Base-by-base conservation (phyloP, 2,113 vertebrate genomes). In the Tenrec ecaudatus region DNA sequence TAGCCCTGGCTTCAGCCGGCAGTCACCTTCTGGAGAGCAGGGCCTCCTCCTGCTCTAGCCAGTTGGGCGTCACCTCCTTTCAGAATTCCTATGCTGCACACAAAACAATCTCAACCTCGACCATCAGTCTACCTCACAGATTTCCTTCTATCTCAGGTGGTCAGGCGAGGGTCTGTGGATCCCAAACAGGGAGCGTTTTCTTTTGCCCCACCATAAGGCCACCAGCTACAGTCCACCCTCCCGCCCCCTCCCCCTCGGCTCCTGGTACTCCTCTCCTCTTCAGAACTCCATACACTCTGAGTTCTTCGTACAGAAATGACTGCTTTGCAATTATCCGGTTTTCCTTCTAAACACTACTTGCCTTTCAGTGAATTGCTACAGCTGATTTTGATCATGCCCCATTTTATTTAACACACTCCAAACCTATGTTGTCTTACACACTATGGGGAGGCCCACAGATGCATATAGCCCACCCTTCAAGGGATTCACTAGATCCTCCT, bases 381-480 rank as follows among this genome's bases (percentile, higher is more conserved):
- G 71, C n/a, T 87, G 77, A 73, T n/a, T 66, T 20, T 27, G 82
- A 73, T 3, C 1, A 4, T 0, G 2, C 73, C n/a, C 60, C 47
- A 40, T 22, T 73, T 83, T 83, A 57, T 27, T 6, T 64, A 87
- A 38, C 57, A n/a, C 64, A 47, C 40, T 64, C 89, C 19, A 6
- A 57, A 19, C 31, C 40, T 27, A 2, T 11, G 12, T 12, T 75
- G 58, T 69, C 76, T 23, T n/a, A 64, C 58, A 66, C 36, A 83
- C 27, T 76, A 33, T 16, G 64, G 29, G 62, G 38, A 25, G n/a
- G 31, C 79, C 25, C 0, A 1, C 3, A 3, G 53, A 64, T 5
- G 23, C 78, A 31, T 58, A 77, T 58, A 90, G 88, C 29, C 58
- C 80, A 31, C 84, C 75, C 82, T 91, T 86, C 40, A 27, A 31